A percentile compares a stretch with the other conserved stretches of the same genome.
Evolutionary conservation across 2,797 vertebrate species (phyloP).

Genomic region (Merluccius polli): DNA sequence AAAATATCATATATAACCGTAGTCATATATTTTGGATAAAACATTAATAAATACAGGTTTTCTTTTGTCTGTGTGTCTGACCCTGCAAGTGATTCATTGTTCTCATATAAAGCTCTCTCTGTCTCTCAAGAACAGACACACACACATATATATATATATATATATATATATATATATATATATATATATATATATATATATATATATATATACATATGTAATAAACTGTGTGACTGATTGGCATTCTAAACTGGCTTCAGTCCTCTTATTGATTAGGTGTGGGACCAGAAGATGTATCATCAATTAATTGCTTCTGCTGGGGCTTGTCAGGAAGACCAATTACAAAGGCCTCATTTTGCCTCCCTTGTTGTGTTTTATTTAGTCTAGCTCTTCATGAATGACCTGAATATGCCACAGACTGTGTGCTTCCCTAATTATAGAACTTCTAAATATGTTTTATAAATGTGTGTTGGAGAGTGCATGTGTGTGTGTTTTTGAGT

Average conservation of each 20-base stretch:
- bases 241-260: background rate
- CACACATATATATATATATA: background rate
- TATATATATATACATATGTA: too few species aligned
- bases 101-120: background rate
- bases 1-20: background rate
- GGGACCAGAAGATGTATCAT: conserved; percentile 33
- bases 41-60: background rate
- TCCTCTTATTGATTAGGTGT: conserved; percentile 47
- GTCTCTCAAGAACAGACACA: background rate
- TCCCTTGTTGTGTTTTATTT: conserved; percentile 31
- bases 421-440: conserved; percentile 47
- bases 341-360: conserved; percentile 37
- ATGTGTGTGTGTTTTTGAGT: background rate
- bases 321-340: conserved; percentile 40
- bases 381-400: conserved; percentile 38
- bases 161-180: background rate
- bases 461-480: background rate
- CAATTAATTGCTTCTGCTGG: conserved; percentile 36
- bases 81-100: background rate
- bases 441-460: conserved; percentile 1
- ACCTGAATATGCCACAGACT: conserved; percentile 51
- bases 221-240: background rate
- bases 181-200: background rate
- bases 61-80: background rate
- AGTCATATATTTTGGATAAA: background rate